Evolutionary conservation across 2,888 invertebrate species (phyloP), one percentile per base, ranked within the genome.

Genomic region (Hemicrepidius hirtus): DNA sequence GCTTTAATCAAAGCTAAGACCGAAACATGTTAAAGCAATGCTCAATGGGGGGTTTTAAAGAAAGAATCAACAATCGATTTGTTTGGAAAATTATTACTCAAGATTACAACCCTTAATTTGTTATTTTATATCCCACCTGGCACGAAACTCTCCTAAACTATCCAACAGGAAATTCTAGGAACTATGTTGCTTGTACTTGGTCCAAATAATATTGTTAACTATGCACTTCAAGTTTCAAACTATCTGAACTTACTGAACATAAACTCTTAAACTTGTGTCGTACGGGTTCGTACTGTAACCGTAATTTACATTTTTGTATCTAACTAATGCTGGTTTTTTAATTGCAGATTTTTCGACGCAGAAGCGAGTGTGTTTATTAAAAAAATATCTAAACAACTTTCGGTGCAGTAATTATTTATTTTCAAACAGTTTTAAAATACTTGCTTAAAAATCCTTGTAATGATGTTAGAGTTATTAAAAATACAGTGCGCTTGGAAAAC

Each of bases 151-250:
- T 32, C 32, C 32, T 9, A 32, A 32, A 32, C 32, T 32, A 32
- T 32, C 32, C 1, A 44, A 44, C 10, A 1, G 13, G 44, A 16
- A 44, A 44, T 44, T 44, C 5, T 16, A 44, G 6, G 6, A 44
- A 44, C 44, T 44, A 44, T 44, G 13, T 44, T 44, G 9, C 18
- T 44, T 44, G 44, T 16, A 44, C 44, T 44, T 41, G n/a, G 13
- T 41, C 40, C 40, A 44, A 44, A 16, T n/a, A n/a, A n/a, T 16
- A 18, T 44, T 44, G 16, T 44, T 13, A 18, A 41, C 40, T 6
- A 13, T 13, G 40, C 40, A 44, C 28, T 60, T 9, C 44, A 63
- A 46, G 44, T 63, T 28, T 32, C 32, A 0, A 63, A 63, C 44
- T 63, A 62, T 62, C 13, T 46, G 62, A 37, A 40, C 46, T 63